Evolutionary conservation across 2,888 invertebrate genomes (phyloP).

Genomic region (Arge pagana): DNA sequence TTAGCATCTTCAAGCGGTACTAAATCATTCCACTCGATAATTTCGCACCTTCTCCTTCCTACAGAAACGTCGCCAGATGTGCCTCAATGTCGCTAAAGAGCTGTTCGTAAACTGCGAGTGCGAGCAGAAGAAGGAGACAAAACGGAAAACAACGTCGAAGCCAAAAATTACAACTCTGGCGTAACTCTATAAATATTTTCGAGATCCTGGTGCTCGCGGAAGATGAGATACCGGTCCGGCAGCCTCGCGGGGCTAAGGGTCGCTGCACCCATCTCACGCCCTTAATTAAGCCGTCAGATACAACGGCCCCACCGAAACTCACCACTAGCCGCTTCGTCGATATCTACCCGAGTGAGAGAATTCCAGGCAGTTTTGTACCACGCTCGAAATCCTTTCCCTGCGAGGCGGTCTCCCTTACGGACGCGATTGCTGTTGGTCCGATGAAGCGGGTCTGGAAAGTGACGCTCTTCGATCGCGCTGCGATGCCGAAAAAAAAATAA

Average conservation of each 20-base stretch:
- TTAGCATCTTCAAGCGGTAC: constrained; percentile 14
- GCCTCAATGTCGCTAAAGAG: neutral
- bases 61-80: constrained; percentile 9
- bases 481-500: too few relatives aligned
- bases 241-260: constrained; percentile 13
- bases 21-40: constrained; percentile 17
- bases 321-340: too few relatives aligned
- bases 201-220: constrained; percentile 1
- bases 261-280: constrained; percentile 20
- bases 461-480: too few relatives aligned
- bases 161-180: constrained; percentile 6
- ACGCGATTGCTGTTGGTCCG: too few relatives aligned
- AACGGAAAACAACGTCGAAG: constrained; percentile 1
- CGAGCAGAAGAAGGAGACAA: neutral
- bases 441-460: too few relatives aligned
- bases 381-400: too few relatives aligned
- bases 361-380: too few relatives aligned
- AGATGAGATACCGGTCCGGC: constrained; percentile 18
- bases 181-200: constrained; percentile 19
- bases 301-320: constrained; percentile 7
- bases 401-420: too few relatives aligned
- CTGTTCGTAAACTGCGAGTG: neutral
- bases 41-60: too few relatives aligned
- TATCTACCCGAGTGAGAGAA: too few relatives aligned
- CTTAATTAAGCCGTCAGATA: constrained; percentile 22